Conservation (phyloP, 2,113 vertebrate species). For the Puma concolor region DNA sequence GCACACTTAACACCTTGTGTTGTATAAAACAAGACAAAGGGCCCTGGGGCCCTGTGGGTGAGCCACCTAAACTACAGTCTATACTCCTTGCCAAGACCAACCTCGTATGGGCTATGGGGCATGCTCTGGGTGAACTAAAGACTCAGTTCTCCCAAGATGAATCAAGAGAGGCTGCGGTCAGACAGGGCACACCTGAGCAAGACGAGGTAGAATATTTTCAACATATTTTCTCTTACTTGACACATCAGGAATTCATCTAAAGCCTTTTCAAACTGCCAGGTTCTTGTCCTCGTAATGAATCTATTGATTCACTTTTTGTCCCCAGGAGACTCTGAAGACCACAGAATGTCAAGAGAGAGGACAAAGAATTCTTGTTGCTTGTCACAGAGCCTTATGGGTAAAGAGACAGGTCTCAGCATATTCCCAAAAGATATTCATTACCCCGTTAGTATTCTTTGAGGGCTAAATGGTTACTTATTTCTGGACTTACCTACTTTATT, state of each 20-base stretch:
- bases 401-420: background rate
- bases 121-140: background rate
- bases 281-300: slow-evolving; percentile 46
- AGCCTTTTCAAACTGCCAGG: slow-evolving; percentile 28
- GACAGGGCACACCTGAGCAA: background rate
- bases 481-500: background rate
- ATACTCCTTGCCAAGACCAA: background rate
- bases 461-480: slow-evolving; percentile 17
- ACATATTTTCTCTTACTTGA: slow-evolving; percentile 26
- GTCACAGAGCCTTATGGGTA: background rate
- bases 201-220: background rate
- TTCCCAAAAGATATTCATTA: background rate
- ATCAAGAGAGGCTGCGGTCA: background rate
- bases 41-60: too few species aligned
- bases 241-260: slow-evolving; percentile 29
- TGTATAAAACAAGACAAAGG: background rate
- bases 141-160: background rate
- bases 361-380: background rate
- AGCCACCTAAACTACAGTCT: background rate
- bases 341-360: slow-evolving; percentile 42
- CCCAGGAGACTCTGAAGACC: slow-evolving; percentile 35
- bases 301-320: slow-evolving; percentile 46
- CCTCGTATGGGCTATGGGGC: background rate
- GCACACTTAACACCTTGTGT: background rate
- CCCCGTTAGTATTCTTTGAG: background rate